Base-by-base conservation (phyloP, 2,888 invertebrate species). In the Pammene fasciana region DNA sequence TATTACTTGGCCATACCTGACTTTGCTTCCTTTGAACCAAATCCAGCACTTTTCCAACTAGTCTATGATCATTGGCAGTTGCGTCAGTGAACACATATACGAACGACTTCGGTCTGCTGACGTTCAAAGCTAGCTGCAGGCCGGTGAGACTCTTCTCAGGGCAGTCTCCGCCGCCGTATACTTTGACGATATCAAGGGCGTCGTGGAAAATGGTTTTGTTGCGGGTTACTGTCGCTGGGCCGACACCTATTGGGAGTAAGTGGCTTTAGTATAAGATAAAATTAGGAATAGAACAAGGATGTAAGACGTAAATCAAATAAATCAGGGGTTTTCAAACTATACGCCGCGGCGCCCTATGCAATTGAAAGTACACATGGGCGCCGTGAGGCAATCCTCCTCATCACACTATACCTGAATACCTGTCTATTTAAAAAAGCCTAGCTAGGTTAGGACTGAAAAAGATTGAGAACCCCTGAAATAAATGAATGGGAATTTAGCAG, bases 81-180 rank as follows among this genome's bases (percentile, higher is more conserved):
- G 96, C 96, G 78, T 96, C 96, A 1, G 96, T 96, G 83, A 96
- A 96, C 36, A 96, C 96, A 77, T 96, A 96, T 48, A 96, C 90
- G 80, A 94, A 95, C 0, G 96, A 96, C 67, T 94, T 90, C 0
- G 96, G 95, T 13, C 94, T 86, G 50, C 95, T 94, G 10, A 93
- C 93, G 75, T 94, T 93, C 43, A 96, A 85, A 0, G 96, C 96
- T 71, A 94, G 83, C 66, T 93, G 92, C 48, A 96, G 94, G n/a
- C 95, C 96, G 0, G 93, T 91, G 7, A 96, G 82, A 0, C 95
- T 94, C 91, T 94, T 95, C 86, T 96, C 96, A 0, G 96, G 96
- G 78, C 96, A 96, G 80, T 96, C 96, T 0, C 95, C 95, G 0
- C 96, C 96, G 0, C 96, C 96, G 72, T 94, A 92, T 3, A 96